Percentiles rank a stretch among this genome's conserved stretches.
Conservation (phyloP, 2,797 vertebrate genomes). For the Hydrocynus forskahlii region DNA sequence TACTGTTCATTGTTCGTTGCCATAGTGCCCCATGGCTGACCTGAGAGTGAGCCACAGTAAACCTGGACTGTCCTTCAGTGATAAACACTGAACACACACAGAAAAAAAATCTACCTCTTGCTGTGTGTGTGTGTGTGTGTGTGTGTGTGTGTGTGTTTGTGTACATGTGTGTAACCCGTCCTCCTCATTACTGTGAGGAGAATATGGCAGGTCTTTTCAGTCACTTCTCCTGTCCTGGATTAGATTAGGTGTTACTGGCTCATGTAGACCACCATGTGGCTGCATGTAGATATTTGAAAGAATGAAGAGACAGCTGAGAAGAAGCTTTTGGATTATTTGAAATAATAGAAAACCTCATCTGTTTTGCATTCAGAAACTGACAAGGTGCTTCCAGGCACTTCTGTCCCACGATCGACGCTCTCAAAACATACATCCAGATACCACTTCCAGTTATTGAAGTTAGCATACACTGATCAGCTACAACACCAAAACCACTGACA, state of each 20-base stretch:
- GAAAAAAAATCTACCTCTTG: constrained; percentile 22
- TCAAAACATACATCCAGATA: neutral
- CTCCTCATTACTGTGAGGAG: constrained; percentile 38
- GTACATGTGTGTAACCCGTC: constrained; percentile 4
- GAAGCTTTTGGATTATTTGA: constrained; percentile 45
- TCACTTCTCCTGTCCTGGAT: constrained; percentile 49
- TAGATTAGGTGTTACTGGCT: constrained; percentile 58
- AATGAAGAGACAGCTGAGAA: constrained; percentile 38
- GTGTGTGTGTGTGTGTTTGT: neutral
- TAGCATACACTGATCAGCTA: neutral
- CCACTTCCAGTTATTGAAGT: neutral
- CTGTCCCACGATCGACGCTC: constrained; percentile 38
- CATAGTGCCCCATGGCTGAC: constrained; percentile 47
- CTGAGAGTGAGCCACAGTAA: constrained; percentile 45
- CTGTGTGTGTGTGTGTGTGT: constrained; percentile 3
- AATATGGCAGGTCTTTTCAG: constrained; percentile 48
- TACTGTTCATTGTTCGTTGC: constrained; percentile 54
- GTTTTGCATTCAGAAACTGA: constrained; percentile 17
- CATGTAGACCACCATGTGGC: constrained; percentile 50
- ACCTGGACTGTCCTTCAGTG: constrained; percentile 47
- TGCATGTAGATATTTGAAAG: constrained; percentile 57
- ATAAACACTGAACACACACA: constrained; percentile 49
- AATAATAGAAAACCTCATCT: constrained; percentile 52
- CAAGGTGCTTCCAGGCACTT: neutral
- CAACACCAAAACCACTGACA: too few species aligned